Conservation (phyloP, 2,888 invertebrate genomes). For the Diloba caeruleocephala region DNA sequence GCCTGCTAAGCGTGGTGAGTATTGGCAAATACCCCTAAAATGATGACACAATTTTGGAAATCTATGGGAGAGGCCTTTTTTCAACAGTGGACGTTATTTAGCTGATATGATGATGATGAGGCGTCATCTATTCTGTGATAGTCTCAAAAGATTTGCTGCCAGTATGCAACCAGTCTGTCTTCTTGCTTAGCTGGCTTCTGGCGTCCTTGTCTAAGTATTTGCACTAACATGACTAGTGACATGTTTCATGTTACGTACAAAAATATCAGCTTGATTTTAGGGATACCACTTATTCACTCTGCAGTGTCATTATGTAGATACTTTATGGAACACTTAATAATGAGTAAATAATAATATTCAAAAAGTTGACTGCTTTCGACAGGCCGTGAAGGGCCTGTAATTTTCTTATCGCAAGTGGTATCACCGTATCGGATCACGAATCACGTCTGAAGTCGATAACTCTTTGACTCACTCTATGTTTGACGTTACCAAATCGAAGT, state of each 20-base stretch:
- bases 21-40: too few species aligned
- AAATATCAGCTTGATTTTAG: too few species aligned
- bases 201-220: neutral
- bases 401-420: constrained; percentile 63
- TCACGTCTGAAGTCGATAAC: constrained; percentile 75
- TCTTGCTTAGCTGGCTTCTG: too few species aligned
- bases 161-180: too few species aligned
- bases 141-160: neutral
- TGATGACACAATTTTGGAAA: too few species aligned
- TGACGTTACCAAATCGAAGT: constrained; percentile 32
- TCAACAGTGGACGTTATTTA: too few species aligned
- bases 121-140: neutral
- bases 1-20: too few species aligned
- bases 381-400: constrained; percentile 18
- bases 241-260: neutral
- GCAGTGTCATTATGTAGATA: neutral
- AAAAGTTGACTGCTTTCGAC: constrained; percentile 9
- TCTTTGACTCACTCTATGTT: constrained; percentile 69
- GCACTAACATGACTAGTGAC: too few species aligned
- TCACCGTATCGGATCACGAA: constrained; percentile 79
- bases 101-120: too few species aligned
- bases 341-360: neutral
- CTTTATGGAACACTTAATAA: too few species aligned
- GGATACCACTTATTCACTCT: neutral
- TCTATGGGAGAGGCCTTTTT: too few species aligned